phyloP scores from a whole-genome alignment of 1,140 invertebrate genomes.

The Mamestra configurata region DNA sequence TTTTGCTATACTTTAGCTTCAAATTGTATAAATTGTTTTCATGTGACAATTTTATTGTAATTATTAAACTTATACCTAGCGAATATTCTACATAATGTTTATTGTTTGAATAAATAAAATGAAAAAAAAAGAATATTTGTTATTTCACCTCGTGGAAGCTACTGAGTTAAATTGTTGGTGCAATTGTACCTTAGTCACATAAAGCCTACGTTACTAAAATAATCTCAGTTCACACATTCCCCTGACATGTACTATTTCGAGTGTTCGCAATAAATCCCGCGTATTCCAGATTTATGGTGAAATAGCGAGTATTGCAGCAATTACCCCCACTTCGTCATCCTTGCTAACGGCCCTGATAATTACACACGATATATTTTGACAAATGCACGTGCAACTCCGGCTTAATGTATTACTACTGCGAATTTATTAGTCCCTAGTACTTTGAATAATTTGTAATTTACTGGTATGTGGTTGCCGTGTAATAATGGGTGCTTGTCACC shows the following conservation, averaged over 20 bases:
- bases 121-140: no score
- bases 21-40: no score
- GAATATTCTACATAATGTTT: no score
- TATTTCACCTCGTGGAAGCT: no score
- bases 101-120: no score
- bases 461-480: not conserved
- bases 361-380: slow-evolving; percentile 9
- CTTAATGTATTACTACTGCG: not conserved
- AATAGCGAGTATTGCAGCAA: slow-evolving; percentile 15
- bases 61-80: no score
- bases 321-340: slow-evolving; percentile 20
- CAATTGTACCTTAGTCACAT: no score
- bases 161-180: no score
- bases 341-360: not conserved
- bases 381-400: not conserved
- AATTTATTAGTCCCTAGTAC: slow-evolving; percentile 11
- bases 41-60: no score
- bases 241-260: not conserved
- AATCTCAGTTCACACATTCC: not conserved
- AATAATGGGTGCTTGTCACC: not conserved
- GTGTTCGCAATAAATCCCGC: slow-evolving; percentile 21
- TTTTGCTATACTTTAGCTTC: no score
- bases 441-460: not conserved
- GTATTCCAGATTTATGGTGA: not conserved
- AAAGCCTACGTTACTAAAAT: not conserved